Conservation (phyloP, 2,888 invertebrate species). For the Drosophila conformis region DNA sequence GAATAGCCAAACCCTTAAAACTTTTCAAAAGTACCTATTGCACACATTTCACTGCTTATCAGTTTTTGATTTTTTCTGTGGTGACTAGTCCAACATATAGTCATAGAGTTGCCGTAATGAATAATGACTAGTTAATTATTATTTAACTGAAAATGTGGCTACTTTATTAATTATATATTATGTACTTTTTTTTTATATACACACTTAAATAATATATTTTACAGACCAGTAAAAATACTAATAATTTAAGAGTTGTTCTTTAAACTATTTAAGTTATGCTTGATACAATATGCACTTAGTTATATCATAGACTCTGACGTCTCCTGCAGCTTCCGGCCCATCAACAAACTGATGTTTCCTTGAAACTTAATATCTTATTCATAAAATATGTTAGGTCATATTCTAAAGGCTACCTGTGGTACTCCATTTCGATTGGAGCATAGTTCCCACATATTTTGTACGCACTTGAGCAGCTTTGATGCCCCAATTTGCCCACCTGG, state of each 20-base stretch:
- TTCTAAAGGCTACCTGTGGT: conserved; percentile 15
- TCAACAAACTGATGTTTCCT: not conserved
- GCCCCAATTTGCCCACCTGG: conserved; percentile 57
- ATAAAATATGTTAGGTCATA: not conserved
- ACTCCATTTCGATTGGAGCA: conserved; percentile 9
- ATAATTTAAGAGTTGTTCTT: not conserved
- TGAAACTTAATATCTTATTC: not conserved
- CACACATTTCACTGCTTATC: conserved; percentile 27
- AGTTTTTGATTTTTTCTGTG: not conserved
- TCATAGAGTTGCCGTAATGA: not conserved
- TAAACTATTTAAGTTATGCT: not conserved
- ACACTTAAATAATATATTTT: not conserved
- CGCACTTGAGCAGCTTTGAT: conserved; percentile 19
- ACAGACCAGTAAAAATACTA: not conserved
- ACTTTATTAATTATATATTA: not conserved
- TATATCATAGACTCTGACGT: not conserved
- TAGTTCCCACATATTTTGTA: conserved; percentile 12
- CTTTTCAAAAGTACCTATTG: conserved; percentile 9
- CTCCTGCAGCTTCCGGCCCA: not conserved
- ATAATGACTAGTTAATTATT: not conserved
- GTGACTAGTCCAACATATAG: conserved; percentile 9
- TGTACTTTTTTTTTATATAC: not conserved
- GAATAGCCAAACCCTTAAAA: conserved; percentile 42
- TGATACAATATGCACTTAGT: too few species aligned
- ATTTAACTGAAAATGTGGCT: not conserved